These are phyloP conservation scores for Leptodactylus fallax DNA, from an alignment of 2,797 vertebrate genomes.

Conservation along the genomic window DNA sequence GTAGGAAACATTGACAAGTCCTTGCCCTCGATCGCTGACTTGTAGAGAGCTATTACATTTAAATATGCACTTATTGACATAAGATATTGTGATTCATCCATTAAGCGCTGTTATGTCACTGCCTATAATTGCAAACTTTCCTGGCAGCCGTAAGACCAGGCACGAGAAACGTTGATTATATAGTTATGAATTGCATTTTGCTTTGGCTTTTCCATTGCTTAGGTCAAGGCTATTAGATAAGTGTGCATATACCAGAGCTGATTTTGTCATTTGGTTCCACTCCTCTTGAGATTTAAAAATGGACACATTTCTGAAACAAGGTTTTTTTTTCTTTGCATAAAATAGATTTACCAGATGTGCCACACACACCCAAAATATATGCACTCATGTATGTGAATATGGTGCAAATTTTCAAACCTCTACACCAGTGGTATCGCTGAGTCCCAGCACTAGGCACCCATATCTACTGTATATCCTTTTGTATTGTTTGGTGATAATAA, in stretches of 20 bases:
- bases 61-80: slow-evolving; percentile 5
- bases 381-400: too few relatives aligned
- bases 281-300: background rate
- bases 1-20: slow-evolving; percentile 16
- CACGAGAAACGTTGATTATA: background rate
- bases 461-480: too few relatives aligned
- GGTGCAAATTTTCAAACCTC: too few relatives aligned
- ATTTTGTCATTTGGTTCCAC: background rate
- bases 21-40: background rate
- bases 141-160: background rate
- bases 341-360: too few relatives aligned
- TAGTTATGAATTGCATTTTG: background rate
- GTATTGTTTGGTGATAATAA: too few relatives aligned
- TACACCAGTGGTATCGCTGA: too few relatives aligned
- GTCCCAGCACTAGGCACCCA: too few relatives aligned
- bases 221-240: background rate
- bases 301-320: background rate
- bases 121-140: background rate
- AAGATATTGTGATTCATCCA: background rate
- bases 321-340: too few relatives aligned
- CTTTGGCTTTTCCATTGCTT: background rate
- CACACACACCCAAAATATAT: too few relatives aligned
- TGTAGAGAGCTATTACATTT: background rate
- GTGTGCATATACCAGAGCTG: background rate
- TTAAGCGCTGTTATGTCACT: background rate